Evolutionary conservation across 2,113 vertebrate species (phyloP).

Genomic region (Ochotona curzoniae): DNA sequence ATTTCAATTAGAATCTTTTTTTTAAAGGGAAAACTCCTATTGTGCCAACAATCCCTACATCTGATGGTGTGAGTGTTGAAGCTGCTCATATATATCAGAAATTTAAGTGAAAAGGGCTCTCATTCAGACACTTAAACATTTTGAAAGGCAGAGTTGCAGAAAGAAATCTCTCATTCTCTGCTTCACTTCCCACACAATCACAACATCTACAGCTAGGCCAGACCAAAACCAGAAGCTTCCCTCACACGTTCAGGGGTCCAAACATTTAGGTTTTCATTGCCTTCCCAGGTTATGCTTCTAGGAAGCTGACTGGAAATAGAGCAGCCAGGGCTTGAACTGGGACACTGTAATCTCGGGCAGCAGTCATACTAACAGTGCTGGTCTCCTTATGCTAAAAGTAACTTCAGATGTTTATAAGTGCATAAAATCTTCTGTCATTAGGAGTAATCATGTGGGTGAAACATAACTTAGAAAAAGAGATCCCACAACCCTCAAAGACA

Average conservation of each 20-base stretch:
- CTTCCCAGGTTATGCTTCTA: too few species aligned
- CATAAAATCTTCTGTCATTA: conserved; percentile 6
- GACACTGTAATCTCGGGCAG: too few species aligned
- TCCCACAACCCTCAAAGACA: background rate
- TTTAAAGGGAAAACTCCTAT: background rate
- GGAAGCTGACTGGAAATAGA: too few species aligned
- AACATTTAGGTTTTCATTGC: too few species aligned
- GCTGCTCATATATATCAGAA: background rate
- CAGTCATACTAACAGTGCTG: too few species aligned
- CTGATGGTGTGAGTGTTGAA: conserved; percentile 22
- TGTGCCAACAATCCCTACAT: background rate
- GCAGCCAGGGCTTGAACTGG: too few species aligned
- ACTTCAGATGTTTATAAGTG: background rate
- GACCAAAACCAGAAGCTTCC: too few species aligned
- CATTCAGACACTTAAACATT: background rate
- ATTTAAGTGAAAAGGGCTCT: background rate
- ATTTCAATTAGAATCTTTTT: background rate
- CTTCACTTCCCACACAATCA: too few species aligned
- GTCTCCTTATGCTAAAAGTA: background rate
- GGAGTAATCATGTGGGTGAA: background rate
- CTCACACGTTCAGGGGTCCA: too few species aligned
- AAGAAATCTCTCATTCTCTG: too few species aligned
- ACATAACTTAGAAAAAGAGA: background rate
- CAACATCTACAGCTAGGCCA: too few species aligned
- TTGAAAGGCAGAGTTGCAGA: too few species aligned